Evolutionary conservation across 1,140 invertebrate species (phyloP), one percentile per base, ranked within the genome.

Genomic region (Eciton burchellii): DNA sequence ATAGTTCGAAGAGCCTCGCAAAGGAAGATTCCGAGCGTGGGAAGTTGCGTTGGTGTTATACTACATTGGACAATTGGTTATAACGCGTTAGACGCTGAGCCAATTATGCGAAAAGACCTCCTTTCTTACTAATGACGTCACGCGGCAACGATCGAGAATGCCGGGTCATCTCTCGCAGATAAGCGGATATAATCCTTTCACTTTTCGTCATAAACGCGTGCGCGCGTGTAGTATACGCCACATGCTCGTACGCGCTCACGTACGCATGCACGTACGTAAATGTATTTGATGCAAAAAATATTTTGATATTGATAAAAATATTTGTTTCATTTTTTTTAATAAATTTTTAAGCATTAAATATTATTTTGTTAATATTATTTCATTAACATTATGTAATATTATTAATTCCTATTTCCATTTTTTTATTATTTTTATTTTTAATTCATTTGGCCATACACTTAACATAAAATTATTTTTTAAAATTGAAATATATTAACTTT

Each of bases 41-140:
- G 88, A 89, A 90, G 89, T 73, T 89, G 87, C 87, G 89, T 89
- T 82, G 89, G 88, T 86, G 88, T 89, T 81, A 84, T 73, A 81
- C 82, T 89, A 89, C 88, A 82, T 83, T 76, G 63, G 74, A 88
- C 87, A 90, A 90, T 90, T 90, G 89, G 79, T 79, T 68, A 89
- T 90, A 90, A 90, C 89, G 88, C 87, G 89, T 82, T 90, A 88
- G 89, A 90, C 89, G 85, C 89, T 89, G 82, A 82, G 84, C 86
- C 89, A 90, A 90, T 90, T 90, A 89, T 90, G 87, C 85, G 66
- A 89, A 87, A 84, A 89, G 66, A 57, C 79, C 83, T 90, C 87
- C 72, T 65, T 60, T 68, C 72, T 76, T 71, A 73, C 63, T 76
- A 68, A 79, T 85, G 72, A 89, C 84, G 83, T 85, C 86, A 83